Percentiles rank a stretch among this genome's conserved stretches.
Evolutionary conservation across 2,797 vertebrate species (phyloP).

Genomic region (Cephalopachus bancanus): DNA sequence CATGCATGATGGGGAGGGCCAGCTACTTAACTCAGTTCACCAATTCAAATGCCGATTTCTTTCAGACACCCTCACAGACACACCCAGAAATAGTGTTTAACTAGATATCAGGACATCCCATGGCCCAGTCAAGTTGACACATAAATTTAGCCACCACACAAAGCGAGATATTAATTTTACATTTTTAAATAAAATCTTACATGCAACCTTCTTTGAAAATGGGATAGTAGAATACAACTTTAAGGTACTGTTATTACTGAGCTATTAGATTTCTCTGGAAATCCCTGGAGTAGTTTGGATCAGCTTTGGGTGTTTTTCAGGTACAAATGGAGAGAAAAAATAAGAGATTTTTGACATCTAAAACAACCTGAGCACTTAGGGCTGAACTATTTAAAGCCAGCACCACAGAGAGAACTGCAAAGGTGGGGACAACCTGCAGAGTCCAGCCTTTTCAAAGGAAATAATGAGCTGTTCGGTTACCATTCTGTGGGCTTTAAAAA

Average conservation of each 20-base stretch:
- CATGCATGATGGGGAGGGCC: background rate
- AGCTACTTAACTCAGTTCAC: no score
- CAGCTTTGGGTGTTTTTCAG: constrained; percentile 21
- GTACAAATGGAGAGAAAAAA: constrained; percentile 29
- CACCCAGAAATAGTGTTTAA: background rate
- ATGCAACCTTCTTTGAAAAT: background rate
- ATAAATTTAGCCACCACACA: background rate
- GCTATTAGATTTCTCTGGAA: constrained; percentile 48
- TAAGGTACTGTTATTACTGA: background rate
- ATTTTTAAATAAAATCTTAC: constrained; percentile 26
- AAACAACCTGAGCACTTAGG: constrained; percentile 54
- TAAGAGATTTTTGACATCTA: constrained; percentile 49
- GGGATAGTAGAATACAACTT: background rate
- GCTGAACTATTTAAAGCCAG: constrained; percentile 13
- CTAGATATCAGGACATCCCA: background rate
- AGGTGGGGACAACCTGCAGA: constrained; percentile 59
- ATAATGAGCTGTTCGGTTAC: constrained; percentile 75
- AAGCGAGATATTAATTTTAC: background rate
- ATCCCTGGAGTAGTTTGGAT: background rate
- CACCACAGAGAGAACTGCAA: constrained; percentile 22
- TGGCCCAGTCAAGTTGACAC: background rate
- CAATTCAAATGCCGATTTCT: background rate
- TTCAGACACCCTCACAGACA: background rate
- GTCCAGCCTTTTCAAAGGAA: constrained; percentile 62
- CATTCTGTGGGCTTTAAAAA: constrained; percentile 46